Percentiles rank a stretch among this genome's conserved stretches.
These are phyloP conservation scores for Alosa sapidissima DNA, from an alignment of 2,797 vertebrate species.

Conservation along the genomic window DNA sequence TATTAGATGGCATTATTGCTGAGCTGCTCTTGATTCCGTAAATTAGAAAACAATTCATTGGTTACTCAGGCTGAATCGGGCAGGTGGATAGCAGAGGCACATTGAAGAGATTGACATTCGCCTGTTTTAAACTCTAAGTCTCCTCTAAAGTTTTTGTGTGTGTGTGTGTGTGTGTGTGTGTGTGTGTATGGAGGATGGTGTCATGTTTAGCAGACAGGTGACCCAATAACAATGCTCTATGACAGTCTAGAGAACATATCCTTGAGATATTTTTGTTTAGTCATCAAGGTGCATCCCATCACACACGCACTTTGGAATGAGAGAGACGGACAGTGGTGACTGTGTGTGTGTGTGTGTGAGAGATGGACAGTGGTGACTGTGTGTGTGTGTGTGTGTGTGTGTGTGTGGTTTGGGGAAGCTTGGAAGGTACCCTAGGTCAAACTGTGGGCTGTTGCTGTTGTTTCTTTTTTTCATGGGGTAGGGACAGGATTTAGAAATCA, in stretches of 20 bases:
- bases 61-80: constrained; percentile 44
- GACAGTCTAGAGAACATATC: not conserved
- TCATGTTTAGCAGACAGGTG: not conserved
- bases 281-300: not conserved
- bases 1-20: constrained; percentile 68
- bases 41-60: constrained; percentile 65
- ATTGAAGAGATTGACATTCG: not conserved
- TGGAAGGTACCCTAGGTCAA: constrained; percentile 34
- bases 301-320: not conserved
- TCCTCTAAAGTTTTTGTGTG: not conserved
- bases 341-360: constrained; percentile 38
- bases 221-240: not conserved
- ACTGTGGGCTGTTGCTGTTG: constrained; percentile 10
- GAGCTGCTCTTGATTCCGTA: constrained; percentile 61
- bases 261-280: not conserved
- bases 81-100: constrained; percentile 21
- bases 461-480: constrained; percentile 30
- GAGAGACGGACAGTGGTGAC: not conserved
- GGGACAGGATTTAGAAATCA: constrained; percentile 54
- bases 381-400: constrained; percentile 37
- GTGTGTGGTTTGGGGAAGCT: not conserved
- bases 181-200: not conserved
- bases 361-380: no score
- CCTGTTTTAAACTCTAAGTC: not conserved
- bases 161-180: no score